Evolutionary conservation across 35 echinoderm and acorn worm genomes (phyloP), one percentile per base, ranked within the genome.

Genomic region (Apostichopus parvimensis): DNA sequence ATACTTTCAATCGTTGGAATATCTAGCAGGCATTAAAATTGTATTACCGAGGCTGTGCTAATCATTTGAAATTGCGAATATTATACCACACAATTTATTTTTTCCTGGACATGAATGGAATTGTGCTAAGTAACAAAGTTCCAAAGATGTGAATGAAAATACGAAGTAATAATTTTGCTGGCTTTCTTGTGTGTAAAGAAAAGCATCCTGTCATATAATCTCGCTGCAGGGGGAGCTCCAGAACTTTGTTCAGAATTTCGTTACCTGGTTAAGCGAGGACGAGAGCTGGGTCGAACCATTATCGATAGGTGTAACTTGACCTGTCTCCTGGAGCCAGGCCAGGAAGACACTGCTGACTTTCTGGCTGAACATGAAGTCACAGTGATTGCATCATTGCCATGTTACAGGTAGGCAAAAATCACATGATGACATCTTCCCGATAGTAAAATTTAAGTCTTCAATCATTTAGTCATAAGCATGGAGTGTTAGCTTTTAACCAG

Each of bases 241-340:
- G 96, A 98, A 90, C 83, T 98, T 6, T 93, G 94, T 64, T 79
- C 81, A 22, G 90, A 98, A 68, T 98, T 98, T 68, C 92, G 92
- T 9, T 98, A 90, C 73, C 83, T 98, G 8, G 93, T 92, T 8
- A 28, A 28, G 8, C 60, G 70, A 59, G 94, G 94, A 8, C 77
- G 73, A 54, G 87, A 94, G 23, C 80, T 98, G 56, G 96, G 96
- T 71, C 89, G 92, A 6, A 87, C 92, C 23, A 92, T 98, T 80
- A 92, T 98, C 24, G 96, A 98, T 73, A 75, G 96, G n/a, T 98
- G 96, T 71, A 98, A 98, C 77, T 85, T 95, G 4, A 98, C 96
- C 4, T 88, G 90, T 20, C 83, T 98, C 8, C 91, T 98, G 54
- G 96, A 98, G 73, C 96, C 96, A 54, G 96, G 96, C 13, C 96